Base-by-base conservation (phyloP, 1,140 invertebrate genomes). In the Leptopilina boulardi region DNA sequence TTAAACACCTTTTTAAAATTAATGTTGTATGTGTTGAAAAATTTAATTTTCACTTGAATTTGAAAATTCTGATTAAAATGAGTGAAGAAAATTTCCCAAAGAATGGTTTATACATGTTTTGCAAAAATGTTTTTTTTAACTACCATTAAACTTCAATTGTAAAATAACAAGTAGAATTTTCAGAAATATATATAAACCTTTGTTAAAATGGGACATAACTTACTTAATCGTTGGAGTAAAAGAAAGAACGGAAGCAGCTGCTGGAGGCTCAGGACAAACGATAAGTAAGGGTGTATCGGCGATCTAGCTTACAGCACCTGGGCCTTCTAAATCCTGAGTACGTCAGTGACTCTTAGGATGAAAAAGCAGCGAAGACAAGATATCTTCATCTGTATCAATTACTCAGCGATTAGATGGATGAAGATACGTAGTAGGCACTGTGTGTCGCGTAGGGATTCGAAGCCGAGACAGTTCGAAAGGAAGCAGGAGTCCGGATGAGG, bases 381-480 rank as follows among this genome's bases (percentile, higher is more conserved):
- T 91, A 91, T 91, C 89, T 91, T 90, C 86, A 90, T 91, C 83
- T 87, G 89, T 90, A 91, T 91, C 90, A 91, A 91, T 91, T 91
- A 91, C 89, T 91, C 89, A 84, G 86, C 87, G 90, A 91, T 91
- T 91, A 91, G 90, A 91, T 91, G 87, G 86, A 88, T 85, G 84
- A 86, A 90, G 89, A 91, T 91, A 91, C 86, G 85, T 74, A 23
- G 77, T 44, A 73, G 70, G 19, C 71, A 15, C 75, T 38, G 66
- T 66, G 73, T 54, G 76, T 72, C 82, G 71, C 77, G 75, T 74
- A 71, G 44, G 77, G 79, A 79, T 80, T 79, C 77, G 54, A 80
- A 34, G 34, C 56, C 77, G 77, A 82, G 84, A 80, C 82, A 82
- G 78, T 80, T 80, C 83, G 82, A 81, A 83, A 81, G 80, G 80